Evolutionary conservation across 2,888 invertebrate genomes (phyloP).

Genomic region (Drosophila affinis): DNA sequence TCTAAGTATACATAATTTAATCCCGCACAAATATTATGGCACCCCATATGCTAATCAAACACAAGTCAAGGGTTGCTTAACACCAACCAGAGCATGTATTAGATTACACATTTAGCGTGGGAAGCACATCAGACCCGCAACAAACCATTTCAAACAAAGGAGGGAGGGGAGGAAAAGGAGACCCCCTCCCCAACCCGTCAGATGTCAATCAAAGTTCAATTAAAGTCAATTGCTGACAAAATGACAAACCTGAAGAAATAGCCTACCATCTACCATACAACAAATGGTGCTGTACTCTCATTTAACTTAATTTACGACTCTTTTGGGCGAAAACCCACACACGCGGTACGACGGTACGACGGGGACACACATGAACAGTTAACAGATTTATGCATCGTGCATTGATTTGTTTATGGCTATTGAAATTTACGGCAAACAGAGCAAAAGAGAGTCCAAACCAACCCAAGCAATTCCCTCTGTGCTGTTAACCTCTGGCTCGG

Average conservation of each 20-base stretch:
- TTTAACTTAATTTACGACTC: constrained; percentile 21
- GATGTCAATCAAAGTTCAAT: constrained; percentile 23
- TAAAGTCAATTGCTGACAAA: constrained; percentile 22
- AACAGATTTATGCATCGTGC: constrained; percentile 22
- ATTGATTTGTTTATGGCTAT: constrained; percentile 28
- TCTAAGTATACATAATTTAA: neutral
- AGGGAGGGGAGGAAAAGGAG: neutral
- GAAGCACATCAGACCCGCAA: neutral
- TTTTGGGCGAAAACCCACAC: constrained; percentile 11
- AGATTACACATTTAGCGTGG: neutral
- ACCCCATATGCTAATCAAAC: neutral
- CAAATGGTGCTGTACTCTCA: neutral
- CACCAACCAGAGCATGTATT: neutral
- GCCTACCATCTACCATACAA: neutral
- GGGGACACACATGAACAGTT: constrained; percentile 2
- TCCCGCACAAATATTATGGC: neutral
- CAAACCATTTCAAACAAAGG: neutral
- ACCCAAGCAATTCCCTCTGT: neutral
- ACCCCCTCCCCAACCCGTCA: neutral
- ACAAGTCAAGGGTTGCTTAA: neutral
- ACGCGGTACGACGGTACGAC: neutral
- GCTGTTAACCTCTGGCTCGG: neutral
- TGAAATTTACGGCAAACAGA: constrained; percentile 25
- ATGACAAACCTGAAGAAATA: constrained; percentile 1
- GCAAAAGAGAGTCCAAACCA: constrained; percentile 2